A percentile compares a stretch with the other conserved stretches of the same genome.
Conservation (phyloP, 2,888 invertebrate genomes). For the Dioctria rufipes region DNA sequence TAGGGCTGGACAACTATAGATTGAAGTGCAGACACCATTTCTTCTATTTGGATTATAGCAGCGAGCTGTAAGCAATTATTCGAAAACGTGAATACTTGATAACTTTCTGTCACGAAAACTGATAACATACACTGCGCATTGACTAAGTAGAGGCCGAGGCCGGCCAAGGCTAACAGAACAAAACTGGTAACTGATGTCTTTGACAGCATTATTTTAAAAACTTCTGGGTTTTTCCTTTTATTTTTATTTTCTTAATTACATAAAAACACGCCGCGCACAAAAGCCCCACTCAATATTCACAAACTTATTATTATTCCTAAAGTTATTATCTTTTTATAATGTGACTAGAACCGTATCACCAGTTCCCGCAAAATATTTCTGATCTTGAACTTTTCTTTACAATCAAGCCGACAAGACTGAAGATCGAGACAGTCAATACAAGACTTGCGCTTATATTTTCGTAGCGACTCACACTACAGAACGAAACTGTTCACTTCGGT, state of each 20-base stretch:
- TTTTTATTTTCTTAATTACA: no score
- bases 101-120: not conserved
- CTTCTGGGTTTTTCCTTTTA: not conserved
- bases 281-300: not conserved
- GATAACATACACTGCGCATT: conserved; percentile 45
- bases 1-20: conserved; percentile 67
- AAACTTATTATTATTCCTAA: not conserved
- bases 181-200: not conserved
- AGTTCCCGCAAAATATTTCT: not conserved
- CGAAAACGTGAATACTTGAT: not conserved
- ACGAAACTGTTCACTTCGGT: not conserved
- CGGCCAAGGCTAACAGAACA: conserved; percentile 24
- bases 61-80: conserved; percentile 68
- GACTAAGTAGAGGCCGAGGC: conserved; percentile 14
- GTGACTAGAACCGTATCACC: conserved; percentile 14
- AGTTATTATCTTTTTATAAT: not conserved
- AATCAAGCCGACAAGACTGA: conserved; percentile 25
- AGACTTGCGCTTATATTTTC: not conserved
- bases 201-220: not conserved
- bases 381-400: conserved; percentile 31
- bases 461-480: not conserved
- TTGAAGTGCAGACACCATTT: conserved; percentile 65
- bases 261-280: not conserved
- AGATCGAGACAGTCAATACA: conserved; percentile 16
- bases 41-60: conserved; percentile 71